Conservation (phyloP, 2,113 vertebrate genomes). For the Taurulus bubalis region DNA sequence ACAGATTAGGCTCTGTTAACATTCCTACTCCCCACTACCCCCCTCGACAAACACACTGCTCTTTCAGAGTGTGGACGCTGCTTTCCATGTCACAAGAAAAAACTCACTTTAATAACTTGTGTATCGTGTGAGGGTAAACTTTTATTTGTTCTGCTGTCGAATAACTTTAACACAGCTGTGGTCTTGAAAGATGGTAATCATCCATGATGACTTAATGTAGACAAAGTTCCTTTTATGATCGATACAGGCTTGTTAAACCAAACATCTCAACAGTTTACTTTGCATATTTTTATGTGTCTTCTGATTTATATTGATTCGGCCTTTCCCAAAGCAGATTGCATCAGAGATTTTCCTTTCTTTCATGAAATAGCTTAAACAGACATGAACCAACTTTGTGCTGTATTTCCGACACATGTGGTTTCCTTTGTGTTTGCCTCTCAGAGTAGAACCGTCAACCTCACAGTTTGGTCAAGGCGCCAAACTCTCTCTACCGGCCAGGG, state of each 20-base stretch:
- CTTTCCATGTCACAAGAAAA: constrained; percentile 24
- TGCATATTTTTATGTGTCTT: not conserved
- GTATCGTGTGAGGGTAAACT: constrained; percentile 30
- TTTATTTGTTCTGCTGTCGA: constrained; percentile 7
- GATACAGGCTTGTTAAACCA: not conserved
- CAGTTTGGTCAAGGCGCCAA: not conserved
- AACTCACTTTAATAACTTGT: constrained; percentile 1
- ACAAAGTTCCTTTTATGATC: not conserved
- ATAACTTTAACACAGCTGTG: not conserved
- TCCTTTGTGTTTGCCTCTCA: not conserved
- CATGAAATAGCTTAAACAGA: not conserved
- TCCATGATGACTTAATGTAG: not conserved
- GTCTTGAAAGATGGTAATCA: not conserved
- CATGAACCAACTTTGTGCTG: not conserved
- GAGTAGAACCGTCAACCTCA: not conserved
- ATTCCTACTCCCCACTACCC: constrained; percentile 46
- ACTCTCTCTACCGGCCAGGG: not conserved
- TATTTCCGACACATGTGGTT: not conserved
- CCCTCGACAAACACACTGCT: constrained; percentile 22
- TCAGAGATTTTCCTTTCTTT: not conserved
- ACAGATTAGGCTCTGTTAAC: constrained; percentile 74
- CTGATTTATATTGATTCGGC: not conserved
- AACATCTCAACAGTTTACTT: not conserved
- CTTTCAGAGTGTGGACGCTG: constrained; percentile 25
- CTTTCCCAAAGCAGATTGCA: not conserved